Evolutionary conservation across 2,113 vertebrate species (phyloP), one percentile per base, ranked within the genome.

Genomic region (Tor tambroides): DNA sequence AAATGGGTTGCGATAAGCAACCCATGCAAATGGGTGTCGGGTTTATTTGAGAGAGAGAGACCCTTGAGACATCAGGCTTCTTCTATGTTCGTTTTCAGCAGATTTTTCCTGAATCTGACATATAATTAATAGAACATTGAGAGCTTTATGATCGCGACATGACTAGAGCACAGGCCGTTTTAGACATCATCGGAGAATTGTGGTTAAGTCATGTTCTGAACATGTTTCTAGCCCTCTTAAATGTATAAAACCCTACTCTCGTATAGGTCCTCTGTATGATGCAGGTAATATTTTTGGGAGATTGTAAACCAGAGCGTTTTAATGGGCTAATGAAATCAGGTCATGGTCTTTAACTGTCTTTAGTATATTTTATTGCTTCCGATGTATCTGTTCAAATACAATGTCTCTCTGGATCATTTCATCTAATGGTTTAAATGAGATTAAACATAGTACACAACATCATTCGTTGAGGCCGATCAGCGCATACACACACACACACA

Each of bases 1-100:
- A 85, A 65, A 46, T 21, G 35, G 56, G n/a, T 77, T n/a, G 54
- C 9, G 61, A 67, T 65, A 82, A 82, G 78, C 19, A 61, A 67
- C n/a, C 26, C 61, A 46, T 82, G 35, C n/a, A 82, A 82, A 82
- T 15, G 30, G 28, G 77, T 23, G 35, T n/a, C 21, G 2, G 41
- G 72, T 75, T 75, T 75, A n/a, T 75, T 43, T 46, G 21, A 80
- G 32, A 79, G 46, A 76, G 28, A 51, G 46, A 78, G 35, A 2
- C 46, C 26, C 17, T 32, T n/a, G n/a, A n/a, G n/a, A n/a, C n/a
- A n/a, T n/a, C n/a, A n/a, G n/a, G n/a, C n/a, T n/a, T n/a, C n/a
- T n/a, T n/a, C n/a, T n/a, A n/a, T n/a, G 21, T 74, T 74, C 1
- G 2, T 19, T 21, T 35, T 35, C 17, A 71, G 19, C 5, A 1